Conservation (phyloP, 1,140 invertebrate species). For the Panonychus citri region DNA sequence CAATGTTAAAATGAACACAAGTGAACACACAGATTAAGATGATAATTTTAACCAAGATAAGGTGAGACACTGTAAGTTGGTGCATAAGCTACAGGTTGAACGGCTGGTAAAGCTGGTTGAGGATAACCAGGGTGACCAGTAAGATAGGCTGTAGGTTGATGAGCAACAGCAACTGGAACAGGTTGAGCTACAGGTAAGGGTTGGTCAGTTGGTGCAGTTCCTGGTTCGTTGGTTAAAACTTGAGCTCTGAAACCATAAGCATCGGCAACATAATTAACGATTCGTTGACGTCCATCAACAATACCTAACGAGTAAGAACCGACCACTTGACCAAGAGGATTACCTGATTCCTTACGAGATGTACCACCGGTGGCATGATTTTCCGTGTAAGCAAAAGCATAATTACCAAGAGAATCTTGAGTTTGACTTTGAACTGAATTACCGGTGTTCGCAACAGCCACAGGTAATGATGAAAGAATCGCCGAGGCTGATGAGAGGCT, state of each 20-base stretch:
- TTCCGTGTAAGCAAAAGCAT: neutral
- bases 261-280: constrained; percentile 14
- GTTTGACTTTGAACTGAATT: neutral
- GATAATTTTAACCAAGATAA: no score
- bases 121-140: no score
- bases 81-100: no score
- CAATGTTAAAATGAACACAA: no score
- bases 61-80: no score
- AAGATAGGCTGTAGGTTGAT: no score
- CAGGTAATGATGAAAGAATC: no score
- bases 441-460: neutral
- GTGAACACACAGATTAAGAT: no score
- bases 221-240: constrained; percentile 11
- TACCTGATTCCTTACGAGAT: constrained; percentile 10
- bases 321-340: constrained; percentile 13
- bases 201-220: constrained; percentile 6
- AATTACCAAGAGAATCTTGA: neutral
- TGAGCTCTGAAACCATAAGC: constrained; percentile 9
- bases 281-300: constrained; percentile 10
- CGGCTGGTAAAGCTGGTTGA: no score
- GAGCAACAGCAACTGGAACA: no score
- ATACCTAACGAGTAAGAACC: constrained; percentile 12
- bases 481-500: no score
- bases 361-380: constrained; percentile 19
- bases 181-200: neutral